These are phyloP conservation scores for Spodoptera litura DNA, from an alignment of 1,140 invertebrate species.

Conservation along the genomic window DNA sequence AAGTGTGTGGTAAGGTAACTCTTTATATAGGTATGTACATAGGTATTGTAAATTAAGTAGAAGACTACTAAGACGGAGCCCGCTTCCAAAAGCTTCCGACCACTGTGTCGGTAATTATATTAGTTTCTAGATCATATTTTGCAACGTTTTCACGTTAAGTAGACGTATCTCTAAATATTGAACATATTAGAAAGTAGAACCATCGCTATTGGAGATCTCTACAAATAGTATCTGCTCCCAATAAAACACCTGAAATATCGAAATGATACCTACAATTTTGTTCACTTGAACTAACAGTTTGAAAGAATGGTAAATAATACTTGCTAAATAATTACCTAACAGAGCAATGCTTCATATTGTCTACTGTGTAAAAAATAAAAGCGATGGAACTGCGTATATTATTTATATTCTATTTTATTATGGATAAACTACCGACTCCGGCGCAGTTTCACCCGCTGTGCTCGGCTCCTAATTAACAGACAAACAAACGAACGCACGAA, in stretches of 20 bases:
- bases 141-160: background rate
- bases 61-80: too few relatives aligned
- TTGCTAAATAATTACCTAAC: conserved; percentile 44
- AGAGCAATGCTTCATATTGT: conserved; percentile 41
- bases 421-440: too few relatives aligned
- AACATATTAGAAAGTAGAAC: conserved; percentile 39
- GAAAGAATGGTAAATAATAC: conserved; percentile 34
- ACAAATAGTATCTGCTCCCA: conserved; percentile 40
- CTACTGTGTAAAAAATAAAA: conserved; percentile 13
- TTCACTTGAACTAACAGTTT: conserved; percentile 51
- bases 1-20: too few relatives aligned
- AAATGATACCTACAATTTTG: background rate
- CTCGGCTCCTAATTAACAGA: too few relatives aligned
- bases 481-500: too few relatives aligned
- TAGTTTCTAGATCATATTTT: background rate
- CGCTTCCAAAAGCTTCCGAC: too few relatives aligned
- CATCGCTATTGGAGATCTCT: conserved; percentile 18
- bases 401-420: too few relatives aligned
- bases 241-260: conserved; percentile 52
- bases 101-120: background rate
- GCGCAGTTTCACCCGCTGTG: too few relatives aligned
- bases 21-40: too few relatives aligned
- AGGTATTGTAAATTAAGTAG: too few relatives aligned
- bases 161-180: background rate
- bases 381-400: too few relatives aligned